Conservation (phyloP, 2,888 invertebrate species). For the Buathra laborator region DNA sequence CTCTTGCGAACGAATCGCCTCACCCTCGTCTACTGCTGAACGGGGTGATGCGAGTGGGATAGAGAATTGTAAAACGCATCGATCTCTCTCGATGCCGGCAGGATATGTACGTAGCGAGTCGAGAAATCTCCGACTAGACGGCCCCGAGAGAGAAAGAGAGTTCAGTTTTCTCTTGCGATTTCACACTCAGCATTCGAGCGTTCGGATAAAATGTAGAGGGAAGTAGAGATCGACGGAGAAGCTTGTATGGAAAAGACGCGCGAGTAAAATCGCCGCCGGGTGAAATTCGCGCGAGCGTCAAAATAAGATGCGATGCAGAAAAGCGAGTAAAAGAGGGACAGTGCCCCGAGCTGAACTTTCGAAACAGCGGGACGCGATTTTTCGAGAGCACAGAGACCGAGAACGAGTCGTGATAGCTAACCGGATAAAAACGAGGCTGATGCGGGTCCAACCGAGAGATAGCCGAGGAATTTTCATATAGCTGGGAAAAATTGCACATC, state of each 20-base stretch:
- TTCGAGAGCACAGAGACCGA: constrained; percentile 14
- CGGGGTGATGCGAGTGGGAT: constrained; percentile 7
- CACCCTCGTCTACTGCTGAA: constrained; percentile 14
- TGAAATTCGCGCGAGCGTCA: constrained; percentile 22
- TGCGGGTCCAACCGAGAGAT: constrained; percentile 7
- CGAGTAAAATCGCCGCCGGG: constrained; percentile 47
- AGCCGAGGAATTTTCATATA: constrained; percentile 22
- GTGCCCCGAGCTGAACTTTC: constrained; percentile 16
- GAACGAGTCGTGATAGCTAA: constrained; percentile 18
- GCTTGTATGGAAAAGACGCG: constrained; percentile 2
- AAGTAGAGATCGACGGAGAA: constrained; percentile 25
- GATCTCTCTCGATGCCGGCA: constrained; percentile 22
- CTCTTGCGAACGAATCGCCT: constrained; percentile 32
- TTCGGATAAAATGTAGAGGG: constrained; percentile 44
- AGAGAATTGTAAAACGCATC: constrained; percentile 40
- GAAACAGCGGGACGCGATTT: constrained; percentile 11
- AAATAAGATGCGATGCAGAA: constrained; percentile 49
- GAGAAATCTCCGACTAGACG: not conserved
- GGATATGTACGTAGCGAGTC: not conserved
- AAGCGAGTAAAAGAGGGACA: not conserved
- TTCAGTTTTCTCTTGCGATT: constrained; percentile 17
- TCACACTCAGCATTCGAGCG: constrained; percentile 6
- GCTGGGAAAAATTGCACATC: constrained; percentile 3
- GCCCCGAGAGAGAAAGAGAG: constrained; percentile 2
- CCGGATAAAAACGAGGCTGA: constrained; percentile 24